Evolutionary conservation across 2,888 invertebrate species (phyloP).

Genomic region (Hirtodrosophila cameraria): DNA sequence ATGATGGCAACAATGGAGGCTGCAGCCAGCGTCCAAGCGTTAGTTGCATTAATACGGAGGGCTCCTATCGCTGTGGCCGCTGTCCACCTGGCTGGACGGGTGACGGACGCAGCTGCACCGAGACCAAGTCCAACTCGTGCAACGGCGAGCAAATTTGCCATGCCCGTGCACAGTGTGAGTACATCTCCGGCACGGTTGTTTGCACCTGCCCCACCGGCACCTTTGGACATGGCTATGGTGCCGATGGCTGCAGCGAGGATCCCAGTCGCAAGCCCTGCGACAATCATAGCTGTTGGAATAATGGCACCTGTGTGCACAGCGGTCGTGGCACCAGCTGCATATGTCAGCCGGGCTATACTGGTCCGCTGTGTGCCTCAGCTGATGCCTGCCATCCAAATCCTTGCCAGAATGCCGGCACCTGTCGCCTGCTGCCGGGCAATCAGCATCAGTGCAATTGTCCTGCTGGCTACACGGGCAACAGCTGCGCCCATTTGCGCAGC

Average conservation of each 20-base stretch:
- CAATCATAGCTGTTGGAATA: conserved; percentile 87
- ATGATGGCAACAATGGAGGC: conserved; percentile 90
- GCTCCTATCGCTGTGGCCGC: conserved; percentile 92
- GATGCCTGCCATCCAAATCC: conserved; percentile 90
- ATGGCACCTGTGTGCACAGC: conserved; percentile 81
- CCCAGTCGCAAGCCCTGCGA: conserved; percentile 84
- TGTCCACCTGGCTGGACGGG: conserved; percentile 96
- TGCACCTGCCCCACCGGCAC: conserved; percentile 93
- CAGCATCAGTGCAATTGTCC: conserved; percentile 88
- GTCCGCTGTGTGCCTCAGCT: conserved; percentile 86
- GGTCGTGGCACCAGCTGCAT: conserved; percentile 75
- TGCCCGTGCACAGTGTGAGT: conserved; percentile 91
- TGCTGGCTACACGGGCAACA: conserved; percentile 87
- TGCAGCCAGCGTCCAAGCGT: conserved; percentile 93
- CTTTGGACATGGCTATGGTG: conserved; percentile 92
- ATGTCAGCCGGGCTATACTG: conserved; percentile 83
- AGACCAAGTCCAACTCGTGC: conserved; percentile 72
- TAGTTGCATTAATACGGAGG: conserved; percentile 94
- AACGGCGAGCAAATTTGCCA: conserved; percentile 88
- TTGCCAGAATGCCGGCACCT: conserved; percentile 93
- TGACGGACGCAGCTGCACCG: conserved; percentile 90
- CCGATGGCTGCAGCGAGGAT: conserved; percentile 88
- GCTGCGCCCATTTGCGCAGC: conserved; percentile 86
- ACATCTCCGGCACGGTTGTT: conserved; percentile 87
- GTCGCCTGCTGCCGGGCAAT: conserved; percentile 81